Evolutionary conservation across 2,113 vertebrate species (phyloP).

Genomic region (Bos taurus): DNA sequence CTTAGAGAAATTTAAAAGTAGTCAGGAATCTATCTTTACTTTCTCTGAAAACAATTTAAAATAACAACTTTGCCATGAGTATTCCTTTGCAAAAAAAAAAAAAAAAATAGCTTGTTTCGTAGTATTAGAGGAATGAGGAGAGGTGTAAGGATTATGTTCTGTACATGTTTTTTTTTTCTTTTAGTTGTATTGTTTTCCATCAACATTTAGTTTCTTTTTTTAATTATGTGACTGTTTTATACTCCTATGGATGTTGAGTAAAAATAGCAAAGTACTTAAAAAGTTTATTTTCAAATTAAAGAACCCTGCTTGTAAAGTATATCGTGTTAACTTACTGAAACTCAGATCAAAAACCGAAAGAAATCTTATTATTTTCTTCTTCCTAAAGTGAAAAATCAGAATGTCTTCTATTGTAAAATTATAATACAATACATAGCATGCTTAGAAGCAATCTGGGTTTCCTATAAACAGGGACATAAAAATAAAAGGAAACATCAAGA

Average conservation of each 20-base stretch:
- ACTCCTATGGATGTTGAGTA: conserved; percentile 24
- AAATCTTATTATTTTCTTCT: neutral
- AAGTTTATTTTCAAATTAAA: conserved; percentile 10
- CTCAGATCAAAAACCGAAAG: neutral
- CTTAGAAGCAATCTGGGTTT: neutral
- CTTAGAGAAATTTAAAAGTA: conserved; percentile 78
- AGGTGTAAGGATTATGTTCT: conserved; percentile 16
- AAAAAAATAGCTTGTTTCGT: conserved; percentile 65
- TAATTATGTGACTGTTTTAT: conserved; percentile 35
- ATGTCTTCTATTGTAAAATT: neutral
- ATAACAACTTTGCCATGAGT: conserved; percentile 76
- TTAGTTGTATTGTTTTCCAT: neutral
- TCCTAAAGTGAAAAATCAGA: neutral
- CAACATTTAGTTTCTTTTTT: conserved; percentile 27
- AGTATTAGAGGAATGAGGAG: neutral
- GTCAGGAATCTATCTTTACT: conserved; percentile 79
- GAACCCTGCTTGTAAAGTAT: neutral
- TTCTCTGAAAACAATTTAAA: conserved; percentile 78
- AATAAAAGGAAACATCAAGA: neutral
- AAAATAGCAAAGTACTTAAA: neutral
- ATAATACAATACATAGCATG: neutral
- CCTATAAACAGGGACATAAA: neutral
- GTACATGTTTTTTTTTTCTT: conserved; percentile 34
- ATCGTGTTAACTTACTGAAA: neutral
- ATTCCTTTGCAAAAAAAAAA: conserved; percentile 56